These are phyloP conservation scores for Sepioteuthis lessoniana DNA, from an alignment of 2,888 invertebrate species.

Conservation along the genomic window DNA sequence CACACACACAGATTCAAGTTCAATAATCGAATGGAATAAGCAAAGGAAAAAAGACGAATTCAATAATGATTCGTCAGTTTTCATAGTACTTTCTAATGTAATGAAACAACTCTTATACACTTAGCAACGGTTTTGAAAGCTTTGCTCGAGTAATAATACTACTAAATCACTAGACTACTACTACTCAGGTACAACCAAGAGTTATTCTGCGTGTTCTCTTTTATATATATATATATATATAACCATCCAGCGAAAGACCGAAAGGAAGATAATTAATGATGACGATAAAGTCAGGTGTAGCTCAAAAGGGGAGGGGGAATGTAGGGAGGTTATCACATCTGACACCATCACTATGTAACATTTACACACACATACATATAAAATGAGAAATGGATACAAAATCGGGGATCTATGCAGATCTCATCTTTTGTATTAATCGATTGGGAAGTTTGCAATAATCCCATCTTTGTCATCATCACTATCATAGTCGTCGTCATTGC, in stretches of 20 bases:
- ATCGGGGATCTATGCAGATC: conserved; percentile 20
- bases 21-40: background rate
- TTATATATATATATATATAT: background rate
- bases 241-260: too few relatives aligned
- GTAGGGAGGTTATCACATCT: background rate
- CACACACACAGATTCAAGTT: background rate
- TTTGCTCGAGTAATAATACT: background rate
- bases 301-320: background rate
- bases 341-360: background rate
- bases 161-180: too few relatives aligned
- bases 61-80: background rate
- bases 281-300: background rate
- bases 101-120: background rate
- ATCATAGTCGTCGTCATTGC: background rate
- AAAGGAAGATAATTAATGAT: background rate
- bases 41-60: background rate
- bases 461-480: background rate
- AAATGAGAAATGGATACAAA: background rate
- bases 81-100: background rate
- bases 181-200: too few relatives aligned
- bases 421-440: background rate
- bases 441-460: conserved; percentile 13
- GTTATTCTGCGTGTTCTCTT: too few relatives aligned
- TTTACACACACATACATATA: background rate
- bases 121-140: background rate